Base-by-base conservation (phyloP, 2,797 vertebrate species). In the Chelmon rostratus region DNA sequence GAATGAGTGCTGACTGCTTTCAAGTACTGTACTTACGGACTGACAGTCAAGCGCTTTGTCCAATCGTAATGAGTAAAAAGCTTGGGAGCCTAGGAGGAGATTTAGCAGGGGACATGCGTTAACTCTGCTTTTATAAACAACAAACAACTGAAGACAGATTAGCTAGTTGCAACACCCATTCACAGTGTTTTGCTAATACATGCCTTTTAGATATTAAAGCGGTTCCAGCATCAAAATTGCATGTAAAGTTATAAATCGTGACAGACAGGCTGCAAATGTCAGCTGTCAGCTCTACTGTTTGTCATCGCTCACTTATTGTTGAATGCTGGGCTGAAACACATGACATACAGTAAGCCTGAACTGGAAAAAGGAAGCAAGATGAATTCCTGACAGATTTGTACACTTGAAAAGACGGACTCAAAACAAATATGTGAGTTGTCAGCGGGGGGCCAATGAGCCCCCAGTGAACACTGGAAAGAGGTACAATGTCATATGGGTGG, bases 301-400 rank as follows among this genome's bases (percentile, higher is more conserved):
- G 64, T 79, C 3, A 19, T 78, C 8, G 38, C 50, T 62, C 8
- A 35, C 70, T 40, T 57, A 35, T 57, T 42, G 53, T 23, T 50
- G 25, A 78, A 78, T 37, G 62, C 12, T 52, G 33, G 25, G 46
- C 59, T 33, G 12, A 74, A 49, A 63, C 23, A 23, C 25, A 19
- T n/a, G 28, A 44, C 64, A 31, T 7, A 23, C 16, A 73, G 37
- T 46, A 18, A 15, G 61, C 28, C 44, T 35, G 28, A 67, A 61
- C 6, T 57, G 19, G 42, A 58, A 76, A 73, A 31, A 31, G 28
- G 64, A 62, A 35, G 61, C 28, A 73, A 82, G 82, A 81, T 57
- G 8, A 61, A 42, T 46, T 63, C 42, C 69, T 80, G 59, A 78
- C 56, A 62, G 81, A 68, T 78, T 72, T 66, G 62, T 40, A 52